phyloP scores from a whole-genome alignment of 2,113 vertebrate genomes.

The Bettongia penicillata region DNA sequence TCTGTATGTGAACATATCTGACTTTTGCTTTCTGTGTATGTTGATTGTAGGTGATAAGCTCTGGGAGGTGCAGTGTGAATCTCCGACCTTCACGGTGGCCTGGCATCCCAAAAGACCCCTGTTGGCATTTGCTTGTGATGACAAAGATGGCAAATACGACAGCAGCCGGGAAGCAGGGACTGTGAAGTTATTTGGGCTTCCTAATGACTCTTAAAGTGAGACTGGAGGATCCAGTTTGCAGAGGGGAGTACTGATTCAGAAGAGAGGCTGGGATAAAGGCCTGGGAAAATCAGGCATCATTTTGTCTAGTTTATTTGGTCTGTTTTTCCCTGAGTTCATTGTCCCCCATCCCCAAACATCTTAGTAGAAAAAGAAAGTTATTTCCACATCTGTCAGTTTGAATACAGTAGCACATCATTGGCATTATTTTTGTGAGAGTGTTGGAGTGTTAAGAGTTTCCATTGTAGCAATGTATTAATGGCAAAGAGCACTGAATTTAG shows the following conservation, averaged over 20 bases:
- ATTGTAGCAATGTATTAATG: not conserved
- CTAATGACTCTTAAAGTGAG: slow-evolving; percentile 92
- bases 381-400: not conserved
- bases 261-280: not conserved
- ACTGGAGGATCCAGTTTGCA: accelerated
- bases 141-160: slow-evolving; percentile 99
- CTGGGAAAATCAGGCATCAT: not conserved
- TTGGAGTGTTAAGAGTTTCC: not conserved
- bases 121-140: slow-evolving; percentile 96
- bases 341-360: not conserved
- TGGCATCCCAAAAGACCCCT: slow-evolving; percentile 98
- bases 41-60: slow-evolving; percentile 93
- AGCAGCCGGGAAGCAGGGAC: slow-evolving; percentile 97
- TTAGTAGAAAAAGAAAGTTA: not conserved
- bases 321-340: slow-evolving; percentile 5
- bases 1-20: not conserved
- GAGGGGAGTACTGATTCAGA: not conserved
- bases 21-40: slow-evolving; percentile 7
- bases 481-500: not conserved
- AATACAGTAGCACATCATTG: not conserved
- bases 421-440: not conserved
- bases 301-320: not conserved
- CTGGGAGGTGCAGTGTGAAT: slow-evolving; percentile 99
- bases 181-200: slow-evolving; percentile 98
- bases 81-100: slow-evolving; percentile 98